A percentile compares a stretch with the other conserved stretches of the same genome.
phyloP scores from a whole-genome alignment of 2,797 vertebrate species.

The Semaprochilodus insignis region DNA sequence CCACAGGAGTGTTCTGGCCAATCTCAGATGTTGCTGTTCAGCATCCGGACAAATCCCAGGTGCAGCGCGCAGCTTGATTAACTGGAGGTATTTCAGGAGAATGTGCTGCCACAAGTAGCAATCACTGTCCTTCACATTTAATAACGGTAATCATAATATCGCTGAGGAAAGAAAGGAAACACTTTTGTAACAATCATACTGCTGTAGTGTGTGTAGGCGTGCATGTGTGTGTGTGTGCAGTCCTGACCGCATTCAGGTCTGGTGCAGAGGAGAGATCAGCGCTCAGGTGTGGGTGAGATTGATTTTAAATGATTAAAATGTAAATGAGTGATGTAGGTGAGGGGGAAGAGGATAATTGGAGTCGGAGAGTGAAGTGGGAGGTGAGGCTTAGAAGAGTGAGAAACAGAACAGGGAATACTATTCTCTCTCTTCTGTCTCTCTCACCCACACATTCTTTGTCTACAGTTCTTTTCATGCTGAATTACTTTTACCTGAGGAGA shows the following conservation, averaged over 20 bases:
- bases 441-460: neutral
- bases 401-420: slow-evolving; percentile 41
- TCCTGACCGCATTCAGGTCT: slow-evolving; percentile 44
- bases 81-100: slow-evolving; percentile 21
- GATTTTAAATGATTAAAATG: slow-evolving; percentile 67
- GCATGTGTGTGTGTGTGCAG: slow-evolving; percentile 14
- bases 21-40: slow-evolving; percentile 21
- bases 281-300: slow-evolving; percentile 58
- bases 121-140: slow-evolving; percentile 29
- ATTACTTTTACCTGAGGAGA: neutral
- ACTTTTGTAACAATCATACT: slow-evolving; percentile 8
- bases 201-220: neutral
- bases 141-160: slow-evolving; percentile 23
- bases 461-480: neutral
- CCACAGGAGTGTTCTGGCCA: slow-evolving; percentile 14
- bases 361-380: slow-evolving; percentile 43
- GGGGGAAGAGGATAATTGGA: slow-evolving; percentile 56
- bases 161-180: slow-evolving; percentile 3
- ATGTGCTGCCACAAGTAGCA: slow-evolving; percentile 19
- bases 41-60: slow-evolving; percentile 31
- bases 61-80: neutral
- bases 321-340: slow-evolving; percentile 61
- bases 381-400: slow-evolving; percentile 40
- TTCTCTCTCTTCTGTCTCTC: slow-evolving; percentile 9
- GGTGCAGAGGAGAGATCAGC: slow-evolving; percentile 42